Percentiles rank a stretch among this genome's conserved stretches.
Evolutionary conservation across 1,140 invertebrate species (phyloP).

Genomic region (Euura lappo): DNA sequence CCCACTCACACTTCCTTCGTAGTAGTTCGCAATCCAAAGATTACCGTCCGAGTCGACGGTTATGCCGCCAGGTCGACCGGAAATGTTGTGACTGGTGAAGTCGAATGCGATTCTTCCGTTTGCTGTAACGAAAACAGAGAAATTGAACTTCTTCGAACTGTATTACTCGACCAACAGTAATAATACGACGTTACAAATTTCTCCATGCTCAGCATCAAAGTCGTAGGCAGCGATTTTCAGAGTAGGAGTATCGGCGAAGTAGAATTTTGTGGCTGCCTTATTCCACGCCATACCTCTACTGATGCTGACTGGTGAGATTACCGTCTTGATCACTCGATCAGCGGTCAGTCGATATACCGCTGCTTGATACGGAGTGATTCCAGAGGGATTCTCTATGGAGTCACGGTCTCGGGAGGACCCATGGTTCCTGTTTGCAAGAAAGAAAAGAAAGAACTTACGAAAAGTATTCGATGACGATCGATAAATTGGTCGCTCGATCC

Average conservation of each 20-base stretch:
- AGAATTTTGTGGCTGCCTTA: constrained; percentile 71
- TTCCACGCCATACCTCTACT: constrained; percentile 88
- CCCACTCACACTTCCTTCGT: constrained; percentile 58
- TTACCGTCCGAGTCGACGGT: constrained; percentile 70
- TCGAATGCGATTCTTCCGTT: constrained; percentile 57
- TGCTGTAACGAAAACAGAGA: constrained; percentile 44
- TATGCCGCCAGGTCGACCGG: constrained; percentile 73
- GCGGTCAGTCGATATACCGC: constrained; percentile 63
- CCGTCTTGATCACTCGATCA: constrained; percentile 43
- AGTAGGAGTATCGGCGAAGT: constrained; percentile 78
- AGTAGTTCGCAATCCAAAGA: constrained; percentile 71
- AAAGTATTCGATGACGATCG: constrained; percentile 14
- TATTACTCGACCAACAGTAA: too few relatives aligned
- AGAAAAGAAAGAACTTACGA: constrained; percentile 9
- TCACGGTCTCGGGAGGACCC: too few relatives aligned
- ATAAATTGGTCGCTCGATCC: too few relatives aligned
- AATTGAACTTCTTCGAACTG: too few relatives aligned
- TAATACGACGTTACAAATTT: too few relatives aligned
- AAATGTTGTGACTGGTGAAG: constrained; percentile 50
- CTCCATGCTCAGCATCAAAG: constrained; percentile 72
- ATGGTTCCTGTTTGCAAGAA: constrained; percentile 69
- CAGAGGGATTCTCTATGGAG: constrained; percentile 64
- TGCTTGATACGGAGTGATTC: constrained; percentile 52
- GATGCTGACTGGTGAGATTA: constrained; percentile 65
- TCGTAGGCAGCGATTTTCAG: constrained; percentile 74